Percentiles rank a stretch among this genome's conserved stretches.
phyloP scores from a whole-genome alignment of 2,113 vertebrate genomes.

The Ciconia boyciana region DNA sequence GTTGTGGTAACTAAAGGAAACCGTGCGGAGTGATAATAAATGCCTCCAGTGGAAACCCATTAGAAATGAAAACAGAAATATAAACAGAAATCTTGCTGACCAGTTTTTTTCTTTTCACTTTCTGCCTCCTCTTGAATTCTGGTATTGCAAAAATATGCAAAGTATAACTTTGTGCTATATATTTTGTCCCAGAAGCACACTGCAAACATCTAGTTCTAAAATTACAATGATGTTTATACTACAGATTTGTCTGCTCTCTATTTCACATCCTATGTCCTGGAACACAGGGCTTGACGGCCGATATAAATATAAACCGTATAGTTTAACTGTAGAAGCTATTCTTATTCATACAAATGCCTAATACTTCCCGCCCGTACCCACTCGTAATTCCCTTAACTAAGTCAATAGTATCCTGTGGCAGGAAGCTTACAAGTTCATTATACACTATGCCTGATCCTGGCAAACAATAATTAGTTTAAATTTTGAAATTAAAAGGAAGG shows the following conservation, averaged over 20 bases:
- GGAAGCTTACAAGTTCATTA: background rate
- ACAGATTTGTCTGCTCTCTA: background rate
- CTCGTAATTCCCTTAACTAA: background rate
- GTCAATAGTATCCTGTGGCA: background rate
- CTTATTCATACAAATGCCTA: background rate
- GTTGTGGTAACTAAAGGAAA: background rate
- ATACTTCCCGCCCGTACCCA: background rate
- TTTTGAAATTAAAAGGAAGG: background rate
- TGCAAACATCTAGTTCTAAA: background rate
- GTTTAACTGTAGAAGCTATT: background rate
- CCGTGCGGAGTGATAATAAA: background rate
- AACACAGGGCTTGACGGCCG: background rate
- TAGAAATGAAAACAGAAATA: constrained; percentile 8
- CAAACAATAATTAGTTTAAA: background rate
- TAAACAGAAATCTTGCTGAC: constrained; percentile 6
- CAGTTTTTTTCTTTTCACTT: background rate
- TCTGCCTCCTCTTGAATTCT: background rate
- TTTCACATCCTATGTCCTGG: background rate
- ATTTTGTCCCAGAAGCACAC: background rate
- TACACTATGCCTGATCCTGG: background rate
- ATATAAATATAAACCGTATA: background rate
- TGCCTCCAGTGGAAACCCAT: background rate
- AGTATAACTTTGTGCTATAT: background rate
- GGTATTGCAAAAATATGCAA: background rate
- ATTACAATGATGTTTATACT: background rate